Evolutionary conservation across 2,888 invertebrate species (phyloP), one percentile per base, ranked within the genome.

Genomic region (Sphecodes monilicornis): DNA sequence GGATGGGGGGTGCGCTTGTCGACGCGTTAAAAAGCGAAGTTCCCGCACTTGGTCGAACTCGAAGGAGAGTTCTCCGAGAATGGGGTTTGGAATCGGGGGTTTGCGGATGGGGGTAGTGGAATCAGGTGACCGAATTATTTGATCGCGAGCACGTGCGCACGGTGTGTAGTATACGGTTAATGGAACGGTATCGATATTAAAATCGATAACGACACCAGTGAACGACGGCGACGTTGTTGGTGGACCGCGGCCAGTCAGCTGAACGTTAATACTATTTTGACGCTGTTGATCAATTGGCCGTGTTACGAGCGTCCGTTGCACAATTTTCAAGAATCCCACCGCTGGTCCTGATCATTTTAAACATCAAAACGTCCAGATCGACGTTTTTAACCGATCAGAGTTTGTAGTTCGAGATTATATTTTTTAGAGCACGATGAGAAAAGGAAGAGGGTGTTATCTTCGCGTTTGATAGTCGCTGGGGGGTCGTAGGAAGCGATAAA

Each of bases 261-360:
- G 46, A 64, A 82, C 72, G 72, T 69, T 85, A 74, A 87, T 87
- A n/a, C n/a, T n/a, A 87, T 86, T 85, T 87, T 76, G 78, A 87
- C 82, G 82, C 69, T 76, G 72, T 71, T 76, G 69, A 86, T 87
- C 84, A 84, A 84, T 87, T 82, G 77, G 66, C 76, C 70, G 71
- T 46, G 68, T 78, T 81, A 81, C 72, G 80, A 75, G 68, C 64
- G 41, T 60, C 50, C 76, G 73, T 82, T 85, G 73, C 79, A 54
- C 39, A 73, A 85, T 87, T 85, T 66, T 60, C 80, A 80, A 80
- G 69, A 76, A 76, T 80, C 76, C 54, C 41, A 39, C 26, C 36
- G n/a, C n/a, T 1, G 70, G 10, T 4, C 39, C 46, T 46, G 18
- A 16, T 18, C 16, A 46, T 57, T n/a, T 11, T 10, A 1, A 18